phyloP scores from a whole-genome alignment of 2,888 invertebrate species.

The Vanessa cardui region DNA sequence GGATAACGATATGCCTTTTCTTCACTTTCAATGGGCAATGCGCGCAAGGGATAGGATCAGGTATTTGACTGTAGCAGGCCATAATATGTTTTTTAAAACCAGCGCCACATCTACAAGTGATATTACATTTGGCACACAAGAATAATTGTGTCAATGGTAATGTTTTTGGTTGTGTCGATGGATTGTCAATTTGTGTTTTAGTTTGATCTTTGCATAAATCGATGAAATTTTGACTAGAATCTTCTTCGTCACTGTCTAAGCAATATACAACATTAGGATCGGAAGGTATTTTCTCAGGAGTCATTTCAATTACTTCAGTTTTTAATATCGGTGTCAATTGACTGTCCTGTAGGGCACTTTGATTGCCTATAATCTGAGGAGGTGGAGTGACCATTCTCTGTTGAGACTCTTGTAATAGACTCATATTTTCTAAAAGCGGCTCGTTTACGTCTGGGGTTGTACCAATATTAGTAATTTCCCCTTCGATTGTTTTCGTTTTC shows the following conservation, averaged over 20 bases:
- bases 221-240: slow-evolving; percentile 44
- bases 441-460: background rate
- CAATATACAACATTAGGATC: slow-evolving; percentile 50
- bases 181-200: background rate
- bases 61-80: slow-evolving; percentile 35
- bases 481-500: slow-evolving; percentile 16
- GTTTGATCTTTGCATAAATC: slow-evolving; percentile 46
- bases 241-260: slow-evolving; percentile 73
- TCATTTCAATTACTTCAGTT: slow-evolving; percentile 45
- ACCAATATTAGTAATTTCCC: background rate
- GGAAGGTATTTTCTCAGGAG: slow-evolving; percentile 28
- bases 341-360: background rate
- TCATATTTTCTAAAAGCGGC: background rate
- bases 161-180: slow-evolving; percentile 11
- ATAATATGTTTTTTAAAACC: slow-evolving; percentile 57
- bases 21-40: slow-evolving; percentile 40
- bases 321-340: slow-evolving; percentile 49
- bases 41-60: slow-evolving; percentile 43
- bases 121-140: slow-evolving; percentile 57
- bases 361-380: slow-evolving; percentile 1
- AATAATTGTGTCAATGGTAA: slow-evolving; percentile 41
- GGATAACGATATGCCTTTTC: slow-evolving; percentile 47
- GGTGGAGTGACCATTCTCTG: slow-evolving; percentile 21
- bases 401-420: slow-evolving; percentile 9
- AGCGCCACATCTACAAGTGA: slow-evolving; percentile 39